Evolutionary conservation across 1,140 invertebrate genomes (phyloP).

Genomic region (Nasonia longicornis): DNA sequence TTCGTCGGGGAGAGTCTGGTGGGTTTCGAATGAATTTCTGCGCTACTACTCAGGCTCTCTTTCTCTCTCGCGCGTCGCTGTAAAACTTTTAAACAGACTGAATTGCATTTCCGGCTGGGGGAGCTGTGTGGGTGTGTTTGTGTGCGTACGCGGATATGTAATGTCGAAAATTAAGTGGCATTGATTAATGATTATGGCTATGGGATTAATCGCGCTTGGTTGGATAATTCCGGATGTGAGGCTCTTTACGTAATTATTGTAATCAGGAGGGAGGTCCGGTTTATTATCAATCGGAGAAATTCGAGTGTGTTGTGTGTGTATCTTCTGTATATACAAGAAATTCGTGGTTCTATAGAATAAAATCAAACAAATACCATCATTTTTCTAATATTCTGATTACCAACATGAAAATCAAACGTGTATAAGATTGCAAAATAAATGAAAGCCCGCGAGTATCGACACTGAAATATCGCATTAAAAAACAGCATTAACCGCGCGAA

Average conservation of each 20-base stretch:
- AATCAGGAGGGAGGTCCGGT: too few species aligned
- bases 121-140: neutral
- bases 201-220: neutral
- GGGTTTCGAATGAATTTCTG: neutral
- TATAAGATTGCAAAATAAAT: neutral
- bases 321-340: too few species aligned
- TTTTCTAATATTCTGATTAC: too few species aligned
- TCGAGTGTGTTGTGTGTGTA: too few species aligned
- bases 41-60: neutral
- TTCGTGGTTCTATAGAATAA: too few species aligned
- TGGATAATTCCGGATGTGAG: neutral
- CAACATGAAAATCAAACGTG: too few species aligned
- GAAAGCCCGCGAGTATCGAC: neutral
- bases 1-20: neutral
- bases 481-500: neutral
- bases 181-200: neutral
- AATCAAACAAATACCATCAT: too few species aligned
- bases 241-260: too few species aligned
- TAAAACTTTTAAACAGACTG: conserved; percentile 1
- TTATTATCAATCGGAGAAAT: too few species aligned
- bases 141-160: neutral
- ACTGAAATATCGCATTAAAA: neutral
- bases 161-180: neutral
- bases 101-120: neutral
- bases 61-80: too few species aligned